Evolutionary conservation across 2,113 vertebrate species (phyloP), one percentile per base, ranked within the genome.

Genomic region (Xiphophorus maculatus): DNA sequence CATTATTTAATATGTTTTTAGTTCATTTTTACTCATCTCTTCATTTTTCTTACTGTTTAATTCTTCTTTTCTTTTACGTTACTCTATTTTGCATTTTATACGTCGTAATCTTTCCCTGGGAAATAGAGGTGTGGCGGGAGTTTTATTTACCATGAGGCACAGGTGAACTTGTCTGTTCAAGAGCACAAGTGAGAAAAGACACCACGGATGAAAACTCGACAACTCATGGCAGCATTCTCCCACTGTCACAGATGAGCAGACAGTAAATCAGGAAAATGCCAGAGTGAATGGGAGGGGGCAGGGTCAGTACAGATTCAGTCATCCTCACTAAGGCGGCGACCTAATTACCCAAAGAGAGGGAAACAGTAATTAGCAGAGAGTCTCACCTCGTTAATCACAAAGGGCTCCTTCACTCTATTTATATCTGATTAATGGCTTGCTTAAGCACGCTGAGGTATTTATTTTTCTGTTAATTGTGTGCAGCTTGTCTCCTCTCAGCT

Each of bases 311-410:
- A 89, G 94, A 95, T 95, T 95, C 94, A 96, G 96, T 97, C 95
- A 95, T 96, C 95, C 79, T 76, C 44, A 96, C 97, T 96, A 95
- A 95, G 88, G 93, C 94, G 94, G 95, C 96, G 97, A 96, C 95
- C 96, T 97, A 98, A 98, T 98, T 98, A 98, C 96, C 94, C 96
- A 95, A 94, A 94, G 96, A 97, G 95, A 97, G 75, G 95, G 97
- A 97, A 98, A 96, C 97, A 96, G 96, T 98, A 98, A 99, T 99
- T 98, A 99, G 95, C 96, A 95, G 81, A 88, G 87, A 97, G 97
- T 97, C 96, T 97, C 96, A 98, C 96, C 96, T 98, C 96, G 95
- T 98, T 98, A 98, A 98, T 98, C 97, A 98, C 96, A 95, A 96
- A 96, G 96, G 96, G 95, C 96, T 97, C 96, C 96, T 96, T 95